phyloP scores from a whole-genome alignment of 2,797 vertebrate genomes.

The Falco peregrinus region DNA sequence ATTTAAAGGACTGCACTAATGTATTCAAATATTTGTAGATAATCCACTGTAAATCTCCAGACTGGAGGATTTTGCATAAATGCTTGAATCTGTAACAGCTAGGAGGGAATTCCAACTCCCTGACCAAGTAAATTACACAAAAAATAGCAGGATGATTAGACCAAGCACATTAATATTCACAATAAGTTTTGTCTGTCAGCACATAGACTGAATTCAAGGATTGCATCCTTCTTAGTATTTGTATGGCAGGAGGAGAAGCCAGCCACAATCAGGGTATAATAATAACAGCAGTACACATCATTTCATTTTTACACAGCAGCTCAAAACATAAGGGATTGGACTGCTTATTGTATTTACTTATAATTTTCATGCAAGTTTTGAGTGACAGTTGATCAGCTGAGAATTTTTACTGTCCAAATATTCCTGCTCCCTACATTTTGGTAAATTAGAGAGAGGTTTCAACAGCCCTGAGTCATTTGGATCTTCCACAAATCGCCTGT shows the following conservation, averaged over 20 bases:
- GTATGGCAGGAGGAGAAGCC: neutral
- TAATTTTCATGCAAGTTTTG: neutral
- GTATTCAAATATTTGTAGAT: constrained; percentile 71
- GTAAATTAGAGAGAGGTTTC: neutral
- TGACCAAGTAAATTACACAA: constrained; percentile 65
- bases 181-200: constrained; percentile 41
- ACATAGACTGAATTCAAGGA: neutral
- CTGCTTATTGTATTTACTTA: neutral
- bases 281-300: neutral
- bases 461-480: neutral
- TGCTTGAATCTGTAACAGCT: constrained; percentile 56
- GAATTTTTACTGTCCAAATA: neutral
- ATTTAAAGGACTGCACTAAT: constrained; percentile 47
- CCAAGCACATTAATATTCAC: constrained; percentile 33
- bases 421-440: neutral
- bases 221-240: neutral
- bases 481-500: neutral
- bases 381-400: neutral
- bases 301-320: neutral
- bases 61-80: constrained; percentile 63
- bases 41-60: constrained; percentile 56
- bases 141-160: constrained; percentile 56
- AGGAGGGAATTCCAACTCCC: constrained; percentile 68
- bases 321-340: neutral
- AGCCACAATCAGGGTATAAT: neutral